phyloP scores from a whole-genome alignment of 2,113 vertebrate species.

The Tetrax tetrax region DNA sequence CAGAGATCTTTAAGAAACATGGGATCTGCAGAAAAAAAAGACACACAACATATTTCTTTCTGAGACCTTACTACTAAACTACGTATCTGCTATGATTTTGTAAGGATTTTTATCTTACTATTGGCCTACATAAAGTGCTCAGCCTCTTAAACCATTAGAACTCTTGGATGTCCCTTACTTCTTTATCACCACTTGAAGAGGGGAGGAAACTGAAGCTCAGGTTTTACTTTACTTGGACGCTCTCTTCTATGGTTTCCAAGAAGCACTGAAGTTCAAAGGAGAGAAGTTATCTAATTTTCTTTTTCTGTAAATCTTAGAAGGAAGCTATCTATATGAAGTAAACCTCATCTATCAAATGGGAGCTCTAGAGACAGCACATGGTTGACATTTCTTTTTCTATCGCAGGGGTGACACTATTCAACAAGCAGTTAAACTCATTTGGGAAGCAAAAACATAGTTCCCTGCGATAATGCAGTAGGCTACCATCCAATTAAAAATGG shows the following conservation, averaged over 20 bases:
- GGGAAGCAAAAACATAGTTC: neutral
- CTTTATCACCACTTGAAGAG: neutral
- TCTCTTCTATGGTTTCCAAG: neutral
- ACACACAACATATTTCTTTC: neutral
- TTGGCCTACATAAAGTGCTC: neutral
- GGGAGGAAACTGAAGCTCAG: neutral
- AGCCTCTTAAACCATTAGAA: neutral
- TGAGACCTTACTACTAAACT: neutral
- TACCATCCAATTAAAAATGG: slow-evolving; percentile 29
- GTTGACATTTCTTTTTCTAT: neutral
- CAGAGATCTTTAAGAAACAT: neutral
- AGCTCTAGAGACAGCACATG: neutral
- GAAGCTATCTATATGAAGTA: neutral
- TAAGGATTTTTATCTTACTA: neutral
- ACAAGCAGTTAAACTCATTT: neutral
- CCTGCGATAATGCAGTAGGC: slow-evolving; percentile 35
- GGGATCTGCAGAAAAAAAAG: neutral
- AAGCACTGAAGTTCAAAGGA: neutral
- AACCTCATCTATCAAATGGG: neutral
- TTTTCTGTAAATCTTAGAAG: neutral
- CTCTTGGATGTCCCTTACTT: neutral
- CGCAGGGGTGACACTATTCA: neutral
- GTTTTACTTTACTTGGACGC: neutral
- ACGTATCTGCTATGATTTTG: neutral
- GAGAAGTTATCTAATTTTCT: neutral